Percentiles rank a stretch among this genome's conserved stretches.
These are phyloP conservation scores for Gastracanthus pulcherrimus DNA, from an alignment of 2,888 invertebrate genomes.

Conservation along the genomic window DNA sequence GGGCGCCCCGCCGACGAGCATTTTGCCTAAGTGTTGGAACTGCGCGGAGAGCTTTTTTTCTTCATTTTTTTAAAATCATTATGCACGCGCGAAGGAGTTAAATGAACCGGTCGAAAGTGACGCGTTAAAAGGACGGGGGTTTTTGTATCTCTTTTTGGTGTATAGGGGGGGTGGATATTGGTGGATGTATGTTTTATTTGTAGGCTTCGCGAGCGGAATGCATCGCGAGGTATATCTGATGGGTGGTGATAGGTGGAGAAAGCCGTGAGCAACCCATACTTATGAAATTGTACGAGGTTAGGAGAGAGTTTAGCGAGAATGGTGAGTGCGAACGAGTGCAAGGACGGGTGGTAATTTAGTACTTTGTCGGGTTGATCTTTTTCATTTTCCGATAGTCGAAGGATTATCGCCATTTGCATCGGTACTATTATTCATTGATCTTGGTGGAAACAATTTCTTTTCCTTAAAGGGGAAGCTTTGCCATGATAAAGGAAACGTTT, in stretches of 20 bases:
- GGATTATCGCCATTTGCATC: neutral
- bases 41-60: neutral
- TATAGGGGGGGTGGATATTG: neutral
- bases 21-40: conserved; percentile 40
- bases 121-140: conserved; percentile 5
- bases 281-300: neutral
- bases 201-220: too few relatives aligned
- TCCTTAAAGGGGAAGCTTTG: too few relatives aligned
- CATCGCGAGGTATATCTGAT: neutral
- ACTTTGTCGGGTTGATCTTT: too few relatives aligned
- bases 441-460: too few relatives aligned
- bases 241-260: neutral
- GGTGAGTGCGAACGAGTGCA: too few relatives aligned
- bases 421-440: neutral
- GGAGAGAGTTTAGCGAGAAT: neutral
- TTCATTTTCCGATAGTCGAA: too few relatives aligned
- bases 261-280: conserved; percentile 2
- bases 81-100: neutral
- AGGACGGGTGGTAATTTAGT: too few relatives aligned
- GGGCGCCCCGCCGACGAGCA: neutral
- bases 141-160: neutral
- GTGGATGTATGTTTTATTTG: conserved; percentile 9
- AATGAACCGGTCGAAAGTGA: conserved; percentile 22
- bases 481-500: too few relatives aligned
- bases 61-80: conserved; percentile 17